Evolutionary conservation across 2,797 vertebrate genomes (phyloP), one percentile per base, ranked within the genome.

Genomic region (Gallinago nigripennis): DNA sequence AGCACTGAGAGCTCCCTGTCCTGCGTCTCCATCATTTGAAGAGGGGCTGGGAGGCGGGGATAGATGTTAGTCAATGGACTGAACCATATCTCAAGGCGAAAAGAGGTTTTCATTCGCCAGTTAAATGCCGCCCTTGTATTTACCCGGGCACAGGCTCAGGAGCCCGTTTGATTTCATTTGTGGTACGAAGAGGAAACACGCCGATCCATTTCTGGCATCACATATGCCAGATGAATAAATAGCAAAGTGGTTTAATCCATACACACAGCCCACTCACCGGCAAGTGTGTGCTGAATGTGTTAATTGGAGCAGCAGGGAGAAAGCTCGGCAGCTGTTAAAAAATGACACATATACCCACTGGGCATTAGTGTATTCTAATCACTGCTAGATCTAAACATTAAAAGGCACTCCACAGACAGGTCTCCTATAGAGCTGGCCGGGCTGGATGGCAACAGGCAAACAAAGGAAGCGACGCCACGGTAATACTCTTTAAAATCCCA

Each of bases 281-380:
- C 95, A 97, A 96, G 95, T 91, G 97, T 96, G 95, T 37, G 76
- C 97, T 24, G 89, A 94, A 95, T 85, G 97, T 97, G 97, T 98
- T 98, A 98, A 98, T 97, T 98, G 97, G 97, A 98, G 98, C 98
- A 98, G 97, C 97, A 97, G 97, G 96, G 94, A 97, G 97, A 97
- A 95, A 94, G 97, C 96, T 97, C 91, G 3, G 97, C 98, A 98
- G 98, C 98, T 98, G 98, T 97, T 98, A 98, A 96, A 97, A 97
- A 98, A 97, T 96, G 96, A 97, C 97, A 98, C 96, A 88, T 94
- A 98, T 97, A 97, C 97, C 97, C 98, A 97, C 86, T 90, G 98
- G 98, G 96, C 97, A 98, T 96, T 97, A 92, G 96, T 94, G 94
- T 95, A 96, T 97, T 97, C 97, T 97, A 97, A 97, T 97, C 84